These are phyloP conservation scores for Eudemis profundana DNA, from an alignment of 2,888 invertebrate species.

Conservation along the genomic window DNA sequence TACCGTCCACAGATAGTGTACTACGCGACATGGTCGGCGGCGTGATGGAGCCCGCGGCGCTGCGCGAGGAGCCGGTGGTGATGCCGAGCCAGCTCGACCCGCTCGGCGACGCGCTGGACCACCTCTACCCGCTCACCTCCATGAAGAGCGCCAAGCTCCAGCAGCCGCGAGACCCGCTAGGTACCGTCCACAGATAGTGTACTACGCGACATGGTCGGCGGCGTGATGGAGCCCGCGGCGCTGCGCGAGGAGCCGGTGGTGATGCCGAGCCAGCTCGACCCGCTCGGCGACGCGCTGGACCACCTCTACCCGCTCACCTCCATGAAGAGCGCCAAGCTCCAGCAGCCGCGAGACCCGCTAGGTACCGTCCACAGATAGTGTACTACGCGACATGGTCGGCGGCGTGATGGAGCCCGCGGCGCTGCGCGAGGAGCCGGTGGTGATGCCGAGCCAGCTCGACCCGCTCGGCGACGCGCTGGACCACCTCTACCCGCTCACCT, in stretches of 20 bases:
- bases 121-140: too few species aligned
- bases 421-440: background rate
- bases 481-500: background rate
- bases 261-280: conserved; percentile 76
- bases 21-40: too few species aligned
- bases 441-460: background rate
- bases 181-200: conserved; percentile 86
- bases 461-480: background rate
- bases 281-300: conserved; percentile 77
- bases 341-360: conserved; percentile 85
- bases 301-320: conserved; percentile 71
- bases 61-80: too few species aligned
- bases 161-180: too few species aligned
- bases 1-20: too few species aligned
- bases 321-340: conserved; percentile 73
- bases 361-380: conserved; percentile 59
- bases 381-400: background rate
- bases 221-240: conserved; percentile 87
- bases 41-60: too few species aligned
- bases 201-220: conserved; percentile 95
- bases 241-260: conserved; percentile 85
- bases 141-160: too few species aligned
- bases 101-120: too few species aligned
- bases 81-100: too few species aligned
- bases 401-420: too few species aligned